Percentiles rank a stretch among this genome's conserved stretches.
Evolutionary conservation across 2,888 invertebrate species (phyloP).

Genomic region (Eupeodes luniger): DNA sequence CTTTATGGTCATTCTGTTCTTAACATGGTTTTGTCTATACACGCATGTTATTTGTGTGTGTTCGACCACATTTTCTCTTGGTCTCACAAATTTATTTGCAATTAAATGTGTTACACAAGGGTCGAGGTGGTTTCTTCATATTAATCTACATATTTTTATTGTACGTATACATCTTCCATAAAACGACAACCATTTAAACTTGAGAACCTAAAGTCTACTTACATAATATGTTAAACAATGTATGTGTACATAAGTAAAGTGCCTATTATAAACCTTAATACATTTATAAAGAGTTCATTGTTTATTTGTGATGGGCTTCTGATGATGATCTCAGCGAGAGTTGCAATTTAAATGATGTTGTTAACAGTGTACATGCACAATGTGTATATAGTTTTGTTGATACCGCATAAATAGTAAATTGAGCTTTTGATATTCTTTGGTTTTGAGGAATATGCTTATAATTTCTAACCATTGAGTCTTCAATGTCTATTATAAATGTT

Average conservation of each 20-base stretch:
- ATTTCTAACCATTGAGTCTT: not conserved
- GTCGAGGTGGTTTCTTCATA: slow-evolving; percentile 42
- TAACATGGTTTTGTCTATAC: slow-evolving; percentile 35
- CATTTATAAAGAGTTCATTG: not conserved
- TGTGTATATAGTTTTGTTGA: slow-evolving; percentile 4
- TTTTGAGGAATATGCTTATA: slow-evolving; percentile 57
- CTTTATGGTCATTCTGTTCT: slow-evolving; percentile 34
- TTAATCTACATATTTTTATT: slow-evolving; percentile 10
- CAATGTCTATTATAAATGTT: too few relatives aligned
- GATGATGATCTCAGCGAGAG: not conserved
- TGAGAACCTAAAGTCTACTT: not conserved
- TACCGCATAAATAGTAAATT: slow-evolving; percentile 29
- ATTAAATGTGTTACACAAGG: slow-evolving; percentile 27
- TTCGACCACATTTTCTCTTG: slow-evolving; percentile 30
- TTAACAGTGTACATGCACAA: not conserved
- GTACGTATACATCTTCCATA: not conserved
- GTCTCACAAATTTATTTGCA: slow-evolving; percentile 23
- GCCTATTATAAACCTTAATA: too few relatives aligned
- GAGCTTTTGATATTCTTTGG: slow-evolving; percentile 50
- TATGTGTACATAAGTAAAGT: too few relatives aligned
- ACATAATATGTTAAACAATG: not conserved
- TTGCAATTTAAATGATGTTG: slow-evolving; percentile 14
- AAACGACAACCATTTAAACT: slow-evolving; percentile 6
- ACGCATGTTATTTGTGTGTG: not conserved
- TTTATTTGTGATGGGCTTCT: not conserved